Evolutionary conservation across 2,797 vertebrate species (phyloP), one percentile per base, ranked within the genome.

Genomic region (Enteromius viviparus): DNA sequence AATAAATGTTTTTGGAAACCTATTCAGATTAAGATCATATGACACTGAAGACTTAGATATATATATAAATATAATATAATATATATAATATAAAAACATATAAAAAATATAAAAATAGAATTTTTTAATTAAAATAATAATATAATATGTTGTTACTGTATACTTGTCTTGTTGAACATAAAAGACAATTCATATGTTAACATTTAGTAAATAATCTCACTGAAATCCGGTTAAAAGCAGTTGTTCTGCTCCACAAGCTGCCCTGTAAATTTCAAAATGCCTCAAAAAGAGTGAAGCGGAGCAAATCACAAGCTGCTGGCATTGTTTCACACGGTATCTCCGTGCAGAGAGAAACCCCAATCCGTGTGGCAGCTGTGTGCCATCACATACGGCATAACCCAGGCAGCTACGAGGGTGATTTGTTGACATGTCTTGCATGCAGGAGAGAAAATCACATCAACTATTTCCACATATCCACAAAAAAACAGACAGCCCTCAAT

Each of bases 391-490:
- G n/a, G 10, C 32, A 23, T 60, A 80, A 70, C 37, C 23, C 40
- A 85, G 71, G 68, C 70, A 23, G 75, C 29, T 10, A 32, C 17
- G 29, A 70, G 60, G 42, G 60, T 53, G 66, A 79, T 82, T 66
- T 69, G 60, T 76, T 79, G 81, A 83, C 69, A 82, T n/a, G 47
- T 58, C 71, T 80, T 34, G 26, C 47, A 74, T 72, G 37, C 37
- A 55, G 34, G 53, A 58, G 23, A 69, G 65, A 66, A 80, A 66
- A 58, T 51, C 77, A 37, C 26, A 75, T 82, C 75, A 79, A 34
- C 62, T 70, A 3, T 75, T 84, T 84, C 68, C 23, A 51, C 62
- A 77, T 53, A 55, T 68, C 17, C 62, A 37, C 37, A 47, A 47
- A 78, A 58, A 71, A 72, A 34, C 42, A 47, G 64, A 12, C 64